Base-by-base conservation (phyloP, 92 coral and sea anemone species). In the Actinernus sp. region DNA sequence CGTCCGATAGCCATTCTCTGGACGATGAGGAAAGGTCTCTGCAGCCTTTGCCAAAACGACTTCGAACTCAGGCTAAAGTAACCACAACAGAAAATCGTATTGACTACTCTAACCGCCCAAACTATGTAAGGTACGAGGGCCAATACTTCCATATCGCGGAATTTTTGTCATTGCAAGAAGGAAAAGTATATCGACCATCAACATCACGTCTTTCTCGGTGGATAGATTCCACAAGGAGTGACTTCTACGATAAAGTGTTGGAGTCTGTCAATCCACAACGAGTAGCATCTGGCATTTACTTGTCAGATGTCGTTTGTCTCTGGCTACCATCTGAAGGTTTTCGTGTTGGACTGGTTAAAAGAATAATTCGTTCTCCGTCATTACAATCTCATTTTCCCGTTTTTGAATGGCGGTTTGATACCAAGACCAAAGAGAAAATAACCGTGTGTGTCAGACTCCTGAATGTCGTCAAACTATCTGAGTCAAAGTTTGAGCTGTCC, bases 141-240 rank as follows among this genome's bases (percentile, higher is more conserved):
- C 48, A 34, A 28, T 65, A 49, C 53, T 65, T 16, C 26, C 60
- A 65, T 22, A 49, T 65, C 16, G 74, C 74, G 12, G 47, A 52
- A n/a, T n/a, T n/a, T n/a, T n/a, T n/a, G n/a, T n/a, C n/a, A n/a
- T n/a, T n/a, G n/a, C n/a, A n/a, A n/a, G n/a, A n/a, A n/a, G n/a
- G n/a, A n/a, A n/a, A n/a, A n/a, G n/a, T n/a, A n/a, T n/a, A n/a
- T n/a, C n/a, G n/a, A n/a, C n/a, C n/a, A n/a, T n/a, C n/a, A n/a
- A n/a, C n/a, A n/a, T n/a, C 62, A 19, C 60, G 71, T 4, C 61
- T 59, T 33, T 31, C 80, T 29, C 61, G 40, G 18, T 61, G 75
- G 70, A 76, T 76, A 18, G 75, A 65, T 9, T 60, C 61, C 11
- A 61, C 71, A 2, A 76, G 75, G 48, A 76, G 37, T 55, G 83